Base-by-base conservation (phyloP, 2,797 vertebrate genomes). In the Eutrigla gurnardus region DNA sequence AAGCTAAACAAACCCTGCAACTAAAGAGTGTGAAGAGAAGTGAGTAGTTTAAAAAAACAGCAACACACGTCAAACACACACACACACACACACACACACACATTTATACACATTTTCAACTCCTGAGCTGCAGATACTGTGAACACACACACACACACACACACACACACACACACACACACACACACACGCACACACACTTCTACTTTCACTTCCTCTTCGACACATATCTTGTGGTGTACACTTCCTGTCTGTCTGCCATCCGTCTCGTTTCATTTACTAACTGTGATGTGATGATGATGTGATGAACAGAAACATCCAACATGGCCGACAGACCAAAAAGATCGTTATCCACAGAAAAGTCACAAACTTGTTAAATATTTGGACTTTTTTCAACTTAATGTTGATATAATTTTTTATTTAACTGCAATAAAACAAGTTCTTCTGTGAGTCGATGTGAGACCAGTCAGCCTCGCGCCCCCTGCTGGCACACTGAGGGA, bases 401-500 rank as follows among this genome's bases (percentile, higher is more conserved):
- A 25, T 25, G 25, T 25, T 2, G 25, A 25, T 25, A 25, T 9
- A 4, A 3, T 17, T 49, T 18, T 49, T 17, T 49, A n/a, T 49
- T 18, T 10, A 25, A 11, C 18, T 9, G 7, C 47, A 50, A 9
- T 13, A 5, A 13, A 4, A 14, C 12, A 4, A 3, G 42, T 1
- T 9, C 12, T 13, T 12, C 43, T 15, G 15, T 5, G 43, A 46
- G 6, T 7, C 17, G 45, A 46, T 46, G 3, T 3, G 25, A 25
- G 14, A 18, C 10, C n/a, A 50, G 47, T 50, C 11, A 11, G 47
- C 14, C 9, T 8, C 9, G 68, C 82, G 7, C 81, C 78, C 66
- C 68, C 83, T 84, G 81, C 64, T 76, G 86, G 60, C 14, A 10
- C 3, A 63, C 3, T 7, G 14, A 1, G 1, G 9, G 32, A n/a